Base-by-base conservation (phyloP, 2,113 vertebrate genomes). In the Zosterops borbonicus region DNA sequence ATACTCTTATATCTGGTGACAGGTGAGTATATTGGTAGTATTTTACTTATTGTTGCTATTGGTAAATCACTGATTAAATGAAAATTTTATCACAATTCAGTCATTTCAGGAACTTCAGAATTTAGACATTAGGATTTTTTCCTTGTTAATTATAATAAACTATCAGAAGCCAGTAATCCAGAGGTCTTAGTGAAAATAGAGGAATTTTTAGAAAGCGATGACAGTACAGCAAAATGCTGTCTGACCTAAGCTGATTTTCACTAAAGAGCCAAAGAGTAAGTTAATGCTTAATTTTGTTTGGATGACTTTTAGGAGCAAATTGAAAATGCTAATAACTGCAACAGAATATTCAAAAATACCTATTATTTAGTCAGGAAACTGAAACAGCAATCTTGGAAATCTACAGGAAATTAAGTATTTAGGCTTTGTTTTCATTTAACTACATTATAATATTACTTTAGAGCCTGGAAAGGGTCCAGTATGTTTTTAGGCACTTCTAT, bases 321-420 rank as follows among this genome's bases (percentile, higher is more conserved):
- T 89, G 60, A 80, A 93, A 95, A 83, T 86, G 49, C 55, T 83
- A 83, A 25, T 80, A 94, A 81, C 59, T 88, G 70, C 74, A 88
- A 89, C n/a, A 59, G 63, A 95, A 71, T 91, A 88, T 92, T 89
- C 56, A 27, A 64, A 70, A 95, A 83, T 90, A n/a, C 8, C 15
- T 86, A 47, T 91, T 83, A 75, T 71, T 93, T 92, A 83, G 81
- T 93, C 85, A 92, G 73, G 76, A 94, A 92, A 93, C 82, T 78
- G 63, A 53, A 91, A 67, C 10, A 37, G 41, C 82, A 77, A 1
- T 87, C 75, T 89, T 91, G 67, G 67, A 94, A 92, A 83, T 80
- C 75, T 94, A 49, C 88, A 96, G 95, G 95, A 97, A 97, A 97
- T 96, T 42, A 96, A 93, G 71, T 86, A 71, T 96, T 96, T 96